Base-by-base conservation (phyloP, 2,797 vertebrate species). In the Pagetopsis macropterus region DNA sequence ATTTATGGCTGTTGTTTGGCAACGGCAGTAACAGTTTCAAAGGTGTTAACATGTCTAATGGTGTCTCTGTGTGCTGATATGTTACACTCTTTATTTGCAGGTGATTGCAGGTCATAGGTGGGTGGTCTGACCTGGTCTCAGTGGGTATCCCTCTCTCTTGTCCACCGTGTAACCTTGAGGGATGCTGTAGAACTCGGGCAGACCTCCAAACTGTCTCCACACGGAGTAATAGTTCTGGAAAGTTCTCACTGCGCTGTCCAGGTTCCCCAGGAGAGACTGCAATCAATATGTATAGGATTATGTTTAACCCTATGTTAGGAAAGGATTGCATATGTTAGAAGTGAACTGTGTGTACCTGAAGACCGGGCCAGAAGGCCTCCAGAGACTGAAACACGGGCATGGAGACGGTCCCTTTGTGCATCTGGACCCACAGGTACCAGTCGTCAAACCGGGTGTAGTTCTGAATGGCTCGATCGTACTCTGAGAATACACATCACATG, bases 361-460 rank as follows among this genome's bases (percentile, higher is more conserved):
- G 91, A 48, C 98, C 98, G 55, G 98, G 98, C 98, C 98, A 99
- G 81, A 97, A 99, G 17, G 98, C 97, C 86, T 99, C 98, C 79
- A 99, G 92, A 40, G 97, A 98, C 91, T 99, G 98, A 87, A 99
- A 99, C 7, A 99, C 94, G 0, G 97, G 98, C 98, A 99, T 99
- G 82, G 97, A 96, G 59, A 99, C 96, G 0, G 96, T 99, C 55
- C 98, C 98, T 89, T 98, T 98, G 79, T 98, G 96, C 98, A 99
- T 99, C 89, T 99, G 97, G 67, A 99, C 98, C 98, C 98, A 99
- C 58, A 99, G 94, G 86, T 99, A 98, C 98, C 98, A 99, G 93
- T 99, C 98, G 70, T 99, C 98, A 27, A 98, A 99, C 57, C 96
- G 96, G 2, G 97, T 99, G 87, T 98, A 99, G 93, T 99, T 99